Evolutionary conservation across 2,113 vertebrate genomes (phyloP), one percentile per base, ranked within the genome.

Genomic region (Terrapene triunguis): DNA sequence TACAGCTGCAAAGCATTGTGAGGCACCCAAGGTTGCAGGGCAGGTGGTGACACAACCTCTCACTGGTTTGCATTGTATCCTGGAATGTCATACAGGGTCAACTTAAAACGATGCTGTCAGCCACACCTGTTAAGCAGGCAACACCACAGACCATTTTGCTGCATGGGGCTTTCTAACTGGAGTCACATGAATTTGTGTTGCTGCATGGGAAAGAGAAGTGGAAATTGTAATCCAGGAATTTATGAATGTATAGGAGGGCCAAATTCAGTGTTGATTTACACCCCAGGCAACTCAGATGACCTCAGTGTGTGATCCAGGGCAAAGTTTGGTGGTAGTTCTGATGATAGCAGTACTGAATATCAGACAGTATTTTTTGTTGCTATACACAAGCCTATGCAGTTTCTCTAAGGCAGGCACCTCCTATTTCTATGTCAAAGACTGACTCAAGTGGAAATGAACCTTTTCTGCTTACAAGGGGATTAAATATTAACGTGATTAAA

Each of bases 391-490:
- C 21, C 0, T 38, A 4, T 50, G 24, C 35, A n/a, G 80, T 42
- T 13, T 29, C 24, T 27, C 25, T 13, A 82, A 44, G 22, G 54
- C n/a, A 13, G 19, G 3, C 44, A 6, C 1, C 51, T 84, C 32
- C 54, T 50, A 4, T 35, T 0, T 0, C 25, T 12, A 5, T 11
- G 0, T 0, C 4, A 47, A 2, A 44, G 44, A 55, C 69, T 50
- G 32, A 0, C 0, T 24, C n/a, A 74, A 72, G n/a, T 74, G 21
- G n/a, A 74, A 74, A 42, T 42, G 38, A 74, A 44, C 11, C 72
- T 76, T 76, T 76, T 44, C 38, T 44, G 19, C 72, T 76, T 25
- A 22, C 38, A 38, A 24, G 11, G 62, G 7, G 32, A 19, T n/a
- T n/a, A n/a, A n/a, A n/a, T 65, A 44, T 76, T 76, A 76, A 76